A percentile compares a stretch with the other conserved stretches of the same genome.
These are phyloP conservation scores for Antedon bifida DNA, from an alignment of 35 echinoderm and acorn worm species.

Conservation along the genomic window DNA sequence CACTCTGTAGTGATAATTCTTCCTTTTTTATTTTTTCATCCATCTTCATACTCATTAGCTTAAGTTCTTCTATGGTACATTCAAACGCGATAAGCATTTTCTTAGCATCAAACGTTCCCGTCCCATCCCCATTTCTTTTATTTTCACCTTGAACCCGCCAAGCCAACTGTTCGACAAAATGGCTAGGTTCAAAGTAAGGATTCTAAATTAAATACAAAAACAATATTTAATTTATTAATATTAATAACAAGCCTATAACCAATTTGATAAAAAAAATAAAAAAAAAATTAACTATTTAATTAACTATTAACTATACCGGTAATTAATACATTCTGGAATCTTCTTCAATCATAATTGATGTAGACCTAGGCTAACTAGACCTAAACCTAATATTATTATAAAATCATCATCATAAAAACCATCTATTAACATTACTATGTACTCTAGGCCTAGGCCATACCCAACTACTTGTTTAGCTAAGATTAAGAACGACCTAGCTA, in stretches of 20 bases:
- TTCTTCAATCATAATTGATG: no score
- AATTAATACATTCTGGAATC: background rate
- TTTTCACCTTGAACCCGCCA: slow-evolving; percentile 82
- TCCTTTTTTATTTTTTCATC: slow-evolving; percentile 67
- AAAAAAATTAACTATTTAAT: background rate
- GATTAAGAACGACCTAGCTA: no score
- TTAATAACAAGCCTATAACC: background rate
- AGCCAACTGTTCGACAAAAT: slow-evolving; percentile 93
- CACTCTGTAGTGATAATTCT: slow-evolving; percentile 44
- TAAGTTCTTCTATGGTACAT: slow-evolving; percentile 73
- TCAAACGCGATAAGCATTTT: slow-evolving; percentile 74
- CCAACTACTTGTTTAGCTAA: no score
- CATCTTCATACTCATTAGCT: slow-evolving; percentile 52
- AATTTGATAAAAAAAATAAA: no score
- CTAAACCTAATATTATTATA: no score
- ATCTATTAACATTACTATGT: no score
- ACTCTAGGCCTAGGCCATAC: no score
- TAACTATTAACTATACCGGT: no score
- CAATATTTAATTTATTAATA: background rate
- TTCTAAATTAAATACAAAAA: slow-evolving; percentile 35
- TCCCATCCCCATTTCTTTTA: slow-evolving; percentile 43
- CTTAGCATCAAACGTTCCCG: slow-evolving; percentile 54
- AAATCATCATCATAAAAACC: no score
- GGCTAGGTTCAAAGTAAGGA: slow-evolving; percentile 72
- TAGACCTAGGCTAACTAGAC: no score